These are phyloP conservation scores for Pandemis heparana DNA, from an alignment of 2,888 invertebrate species.

Conservation along the genomic window DNA sequence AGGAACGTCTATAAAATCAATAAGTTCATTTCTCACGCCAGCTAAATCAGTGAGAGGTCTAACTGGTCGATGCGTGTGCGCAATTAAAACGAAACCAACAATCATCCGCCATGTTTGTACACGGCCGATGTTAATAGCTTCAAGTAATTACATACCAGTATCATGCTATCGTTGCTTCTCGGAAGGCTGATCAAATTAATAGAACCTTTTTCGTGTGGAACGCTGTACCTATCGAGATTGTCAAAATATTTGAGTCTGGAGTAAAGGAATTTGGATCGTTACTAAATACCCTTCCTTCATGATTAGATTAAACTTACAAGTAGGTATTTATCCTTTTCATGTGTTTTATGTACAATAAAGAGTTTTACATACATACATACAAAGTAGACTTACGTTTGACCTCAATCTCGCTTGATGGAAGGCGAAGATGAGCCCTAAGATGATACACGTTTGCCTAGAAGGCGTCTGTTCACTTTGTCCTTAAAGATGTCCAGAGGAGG, in stretches of 20 bases:
- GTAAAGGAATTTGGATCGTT: constrained; percentile 11
- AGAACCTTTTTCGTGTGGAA: constrained; percentile 75
- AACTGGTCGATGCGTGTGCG: constrained; percentile 82
- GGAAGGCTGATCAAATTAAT: constrained; percentile 84
- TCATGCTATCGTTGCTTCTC: constrained; percentile 81
- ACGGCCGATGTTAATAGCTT: constrained; percentile 84
- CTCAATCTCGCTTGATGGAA: no score
- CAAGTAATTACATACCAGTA: constrained; percentile 83
- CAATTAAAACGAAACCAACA: constrained; percentile 85
- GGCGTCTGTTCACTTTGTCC: no score
- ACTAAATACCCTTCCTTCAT: background rate
- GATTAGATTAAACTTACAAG: background rate
- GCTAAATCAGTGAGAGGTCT: constrained; percentile 75
- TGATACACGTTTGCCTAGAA: no score
- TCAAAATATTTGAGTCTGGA: constrained; percentile 33
- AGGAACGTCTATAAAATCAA: constrained; percentile 68
- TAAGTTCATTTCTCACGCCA: constrained; percentile 79
- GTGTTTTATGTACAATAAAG: no score
- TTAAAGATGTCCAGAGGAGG: no score
- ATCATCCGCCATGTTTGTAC: constrained; percentile 86
- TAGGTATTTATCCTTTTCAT: no score
- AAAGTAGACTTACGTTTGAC: no score
- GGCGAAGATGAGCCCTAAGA: no score
- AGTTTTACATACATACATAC: no score
- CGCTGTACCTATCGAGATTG: constrained; percentile 53